phyloP scores from a whole-genome alignment of 2,888 invertebrate genomes.

The Phorcus lineatus region DNA sequence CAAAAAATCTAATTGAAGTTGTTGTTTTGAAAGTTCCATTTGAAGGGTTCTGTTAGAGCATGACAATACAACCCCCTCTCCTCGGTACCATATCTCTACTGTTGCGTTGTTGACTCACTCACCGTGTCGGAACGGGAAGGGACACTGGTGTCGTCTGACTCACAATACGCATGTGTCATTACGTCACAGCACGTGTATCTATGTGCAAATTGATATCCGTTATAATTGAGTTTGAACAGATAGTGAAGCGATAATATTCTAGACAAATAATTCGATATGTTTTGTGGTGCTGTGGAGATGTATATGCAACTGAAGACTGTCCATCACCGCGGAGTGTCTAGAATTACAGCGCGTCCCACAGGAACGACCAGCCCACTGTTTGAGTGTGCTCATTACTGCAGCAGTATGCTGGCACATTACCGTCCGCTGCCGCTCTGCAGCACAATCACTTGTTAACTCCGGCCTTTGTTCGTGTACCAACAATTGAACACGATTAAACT shows the following conservation, averaged over 20 bases:
- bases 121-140: background rate
- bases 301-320: background rate
- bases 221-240: background rate
- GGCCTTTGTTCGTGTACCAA: no score
- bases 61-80: no score
- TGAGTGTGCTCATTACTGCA: no score
- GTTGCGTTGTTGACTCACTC: conserved; percentile 16
- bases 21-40: no score
- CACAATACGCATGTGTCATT: background rate
- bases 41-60: no score
- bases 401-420: no score
- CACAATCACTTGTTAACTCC: no score
- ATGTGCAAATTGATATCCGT: background rate
- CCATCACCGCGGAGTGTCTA: background rate
- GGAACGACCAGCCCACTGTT: no score
- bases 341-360: no score
- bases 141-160: background rate
- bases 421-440: no score
- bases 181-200: conserved; percentile 8
- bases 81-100: background rate
- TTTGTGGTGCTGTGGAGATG: conserved; percentile 1
- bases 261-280: conserved; percentile 4
- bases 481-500: no score
- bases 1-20: no score
- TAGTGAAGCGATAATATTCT: background rate